Percentiles rank a stretch among this genome's conserved stretches.
phyloP scores from a whole-genome alignment of 1,140 invertebrate genomes.

The Eulimnadia texana region DNA sequence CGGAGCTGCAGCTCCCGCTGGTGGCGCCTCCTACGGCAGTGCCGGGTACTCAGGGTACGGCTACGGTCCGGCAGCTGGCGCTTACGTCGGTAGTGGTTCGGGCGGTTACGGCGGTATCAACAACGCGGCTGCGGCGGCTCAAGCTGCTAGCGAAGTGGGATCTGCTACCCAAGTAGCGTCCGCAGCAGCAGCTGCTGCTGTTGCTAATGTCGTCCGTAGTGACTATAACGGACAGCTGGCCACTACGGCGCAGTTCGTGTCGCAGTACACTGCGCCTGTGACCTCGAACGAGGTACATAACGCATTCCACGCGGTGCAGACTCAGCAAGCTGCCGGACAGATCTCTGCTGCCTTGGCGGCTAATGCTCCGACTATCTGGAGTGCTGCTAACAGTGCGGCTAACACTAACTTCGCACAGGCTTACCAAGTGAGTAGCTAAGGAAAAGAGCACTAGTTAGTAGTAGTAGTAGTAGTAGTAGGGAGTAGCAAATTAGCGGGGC shows the following conservation, averaged over 20 bases:
- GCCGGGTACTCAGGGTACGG: not conserved
- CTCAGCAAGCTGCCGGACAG: slow-evolving; percentile 9
- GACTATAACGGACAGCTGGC: slow-evolving; percentile 14
- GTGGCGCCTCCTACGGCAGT: not conserved
- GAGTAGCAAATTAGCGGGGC: not conserved
- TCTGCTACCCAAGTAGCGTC: not conserved
- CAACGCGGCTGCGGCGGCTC: slow-evolving; percentile 5
- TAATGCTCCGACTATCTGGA: slow-evolving; percentile 6
- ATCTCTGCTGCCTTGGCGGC: slow-evolving; percentile 7
- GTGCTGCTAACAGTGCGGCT: slow-evolving; percentile 3
- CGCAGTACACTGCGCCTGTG: slow-evolving; percentile 8
- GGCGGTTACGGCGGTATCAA: slow-evolving; percentile 10
- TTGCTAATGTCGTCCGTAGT: not conserved
- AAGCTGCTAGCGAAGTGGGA: slow-evolving; percentile 4
- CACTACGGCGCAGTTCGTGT: slow-evolving; percentile 11
- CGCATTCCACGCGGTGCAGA: not conserved
- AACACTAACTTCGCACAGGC: slow-evolving; percentile 8
- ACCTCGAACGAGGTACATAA: slow-evolving; percentile 6
- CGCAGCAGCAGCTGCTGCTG: not conserved
- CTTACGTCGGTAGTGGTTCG: not conserved
- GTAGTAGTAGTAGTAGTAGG: not conserved
- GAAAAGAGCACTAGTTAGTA: too few species aligned
- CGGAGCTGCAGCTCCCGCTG: not conserved
- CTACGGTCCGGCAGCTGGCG: slow-evolving; percentile 3
- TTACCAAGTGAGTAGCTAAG: too few species aligned